Evolutionary conservation across 2,797 vertebrate species (phyloP).

Genomic region (Sebastes variabilis): DNA sequence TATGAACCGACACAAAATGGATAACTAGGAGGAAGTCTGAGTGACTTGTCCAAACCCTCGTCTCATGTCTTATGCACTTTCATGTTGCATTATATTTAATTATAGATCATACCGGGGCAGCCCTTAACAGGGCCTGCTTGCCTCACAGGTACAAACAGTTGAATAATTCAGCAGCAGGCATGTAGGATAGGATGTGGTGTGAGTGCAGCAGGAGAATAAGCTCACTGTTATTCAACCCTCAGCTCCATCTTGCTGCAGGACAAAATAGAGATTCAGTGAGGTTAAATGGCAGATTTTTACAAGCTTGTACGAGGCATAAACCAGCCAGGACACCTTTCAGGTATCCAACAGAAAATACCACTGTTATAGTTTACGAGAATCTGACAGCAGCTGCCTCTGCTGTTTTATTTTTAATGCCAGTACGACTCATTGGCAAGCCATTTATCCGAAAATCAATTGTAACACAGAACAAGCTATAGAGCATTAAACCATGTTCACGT

Average conservation of each 20-base stretch:
- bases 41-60: constrained; percentile 72
- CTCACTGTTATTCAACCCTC: constrained; percentile 59
- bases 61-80: constrained; percentile 89
- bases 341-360: constrained; percentile 28
- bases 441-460: constrained; percentile 34
- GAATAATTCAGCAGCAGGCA: constrained; percentile 81
- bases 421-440: constrained; percentile 6
- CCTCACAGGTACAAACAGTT: constrained; percentile 86
- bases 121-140: constrained; percentile 79
- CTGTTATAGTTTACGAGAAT: constrained; percentile 11
- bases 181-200: constrained; percentile 72
- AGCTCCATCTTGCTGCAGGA: constrained; percentile 60
- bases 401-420: constrained; percentile 35
- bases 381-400: constrained; percentile 1
- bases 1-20: constrained; percentile 49
- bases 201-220: constrained; percentile 68
- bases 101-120: constrained; percentile 84
- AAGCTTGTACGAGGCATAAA: constrained; percentile 26
- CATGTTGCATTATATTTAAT: constrained; percentile 86
- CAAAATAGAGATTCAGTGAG: constrained; percentile 65
- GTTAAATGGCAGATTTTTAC: constrained; percentile 64
- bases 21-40: constrained; percentile 65
- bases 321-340: constrained; percentile 17
- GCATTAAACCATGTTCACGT: constrained; percentile 12
- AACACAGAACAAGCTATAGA: neutral